A percentile compares a stretch with the other conserved stretches of the same genome.
Evolutionary conservation across 2,888 invertebrate genomes (phyloP).

Genomic region (Eilema griseolum): DNA sequence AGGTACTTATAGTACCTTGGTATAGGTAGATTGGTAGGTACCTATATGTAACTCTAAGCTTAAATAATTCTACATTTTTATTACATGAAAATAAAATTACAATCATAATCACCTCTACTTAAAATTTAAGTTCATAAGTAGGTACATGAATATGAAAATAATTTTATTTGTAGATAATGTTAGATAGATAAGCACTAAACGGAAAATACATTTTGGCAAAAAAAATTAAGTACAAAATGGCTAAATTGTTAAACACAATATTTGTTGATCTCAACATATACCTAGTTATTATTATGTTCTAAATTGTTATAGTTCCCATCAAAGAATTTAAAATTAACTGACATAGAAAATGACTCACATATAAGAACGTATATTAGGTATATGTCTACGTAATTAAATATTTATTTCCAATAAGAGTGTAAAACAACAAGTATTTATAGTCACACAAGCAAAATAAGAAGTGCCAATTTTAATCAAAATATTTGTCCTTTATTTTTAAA

Average conservation of each 20-base stretch:
- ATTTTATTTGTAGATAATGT: too few relatives aligned
- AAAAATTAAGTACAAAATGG: too few relatives aligned
- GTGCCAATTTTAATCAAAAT: background rate
- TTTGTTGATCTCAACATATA: too few relatives aligned
- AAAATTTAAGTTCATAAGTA: background rate
- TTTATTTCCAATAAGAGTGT: background rate
- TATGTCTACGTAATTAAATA: background rate
- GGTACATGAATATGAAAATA: background rate
- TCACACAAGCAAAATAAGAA: background rate
- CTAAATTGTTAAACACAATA: too few relatives aligned
- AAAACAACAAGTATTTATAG: background rate
- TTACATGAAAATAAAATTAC: background rate
- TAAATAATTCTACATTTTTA: too few relatives aligned
- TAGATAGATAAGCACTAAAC: too few relatives aligned
- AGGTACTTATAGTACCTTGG: background rate
- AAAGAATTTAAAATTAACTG: background rate
- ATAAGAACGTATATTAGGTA: background rate
- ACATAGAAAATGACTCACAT: background rate
- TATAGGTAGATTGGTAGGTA: too few relatives aligned
- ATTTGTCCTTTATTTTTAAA: background rate
- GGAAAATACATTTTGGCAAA: background rate
- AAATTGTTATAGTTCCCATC: background rate
- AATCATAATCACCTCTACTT: background rate
- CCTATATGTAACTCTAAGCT: too few relatives aligned
- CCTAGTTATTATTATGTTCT: too few relatives aligned